Evolutionary conservation across 2,888 invertebrate genomes (phyloP).

Genomic region (Caenorhabditis becei): DNA sequence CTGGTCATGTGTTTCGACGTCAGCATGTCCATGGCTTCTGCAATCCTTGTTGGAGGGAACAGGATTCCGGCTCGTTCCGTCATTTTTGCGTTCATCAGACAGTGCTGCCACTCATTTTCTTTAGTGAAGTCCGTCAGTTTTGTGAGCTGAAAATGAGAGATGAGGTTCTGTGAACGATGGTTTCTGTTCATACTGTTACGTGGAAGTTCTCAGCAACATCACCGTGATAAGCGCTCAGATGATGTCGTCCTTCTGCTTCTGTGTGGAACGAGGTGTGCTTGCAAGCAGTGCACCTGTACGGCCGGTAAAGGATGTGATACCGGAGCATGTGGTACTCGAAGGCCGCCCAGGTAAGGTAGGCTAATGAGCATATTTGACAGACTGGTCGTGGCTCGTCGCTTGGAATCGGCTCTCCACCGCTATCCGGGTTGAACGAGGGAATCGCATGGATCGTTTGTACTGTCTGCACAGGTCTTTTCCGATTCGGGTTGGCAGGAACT

Average conservation of each 20-base stretch:
- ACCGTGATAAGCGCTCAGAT: slow-evolving; percentile 24
- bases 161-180: too few species aligned
- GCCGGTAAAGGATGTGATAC: slow-evolving; percentile 33
- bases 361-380: slow-evolving; percentile 34
- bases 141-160: slow-evolving; percentile 27
- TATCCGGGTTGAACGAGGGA: slow-evolving; percentile 31
- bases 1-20: slow-evolving; percentile 6
- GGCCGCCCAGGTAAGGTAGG: slow-evolving; percentile 26
- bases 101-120: slow-evolving; percentile 27
- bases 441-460: background rate
- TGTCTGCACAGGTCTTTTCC: slow-evolving; percentile 20
- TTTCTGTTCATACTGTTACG: background rate
- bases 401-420: slow-evolving; percentile 22
- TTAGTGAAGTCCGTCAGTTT: slow-evolving; percentile 40
- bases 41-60: slow-evolving; percentile 7
- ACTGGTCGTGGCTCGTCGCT: slow-evolving; percentile 25
- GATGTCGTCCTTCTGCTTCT: slow-evolving; percentile 47
- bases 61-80: background rate
- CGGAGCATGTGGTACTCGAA: slow-evolving; percentile 48
- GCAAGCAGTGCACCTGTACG: slow-evolving; percentile 42
- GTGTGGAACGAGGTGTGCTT: slow-evolving; percentile 31
- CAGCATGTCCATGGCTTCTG: slow-evolving; percentile 27
- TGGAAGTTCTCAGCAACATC: background rate
- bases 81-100: slow-evolving; percentile 31
- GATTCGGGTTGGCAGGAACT: background rate